phyloP scores from a whole-genome alignment of 2,113 vertebrate species.

The Ia io region DNA sequence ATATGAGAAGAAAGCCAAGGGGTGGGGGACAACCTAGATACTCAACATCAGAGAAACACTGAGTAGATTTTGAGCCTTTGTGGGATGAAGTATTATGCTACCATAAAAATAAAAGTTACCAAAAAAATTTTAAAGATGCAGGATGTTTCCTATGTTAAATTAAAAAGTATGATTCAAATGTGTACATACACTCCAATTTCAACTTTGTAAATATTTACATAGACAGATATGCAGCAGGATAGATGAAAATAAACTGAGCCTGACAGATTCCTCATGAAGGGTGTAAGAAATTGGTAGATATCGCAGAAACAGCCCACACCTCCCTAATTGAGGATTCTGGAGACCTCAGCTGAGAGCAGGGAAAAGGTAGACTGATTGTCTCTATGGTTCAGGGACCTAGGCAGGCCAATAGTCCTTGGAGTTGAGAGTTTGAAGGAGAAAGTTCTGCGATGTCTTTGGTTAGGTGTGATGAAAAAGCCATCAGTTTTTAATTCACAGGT shows the following conservation, averaged over 20 bases:
- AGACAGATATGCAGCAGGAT: background rate
- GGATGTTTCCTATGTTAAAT: background rate
- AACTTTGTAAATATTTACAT: background rate
- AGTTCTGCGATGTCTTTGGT: background rate
- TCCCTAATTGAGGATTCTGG: background rate
- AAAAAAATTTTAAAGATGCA: background rate
- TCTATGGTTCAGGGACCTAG: background rate
- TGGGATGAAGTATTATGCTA: background rate
- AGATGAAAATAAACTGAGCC: background rate
- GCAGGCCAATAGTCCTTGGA: background rate
- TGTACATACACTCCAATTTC: background rate
- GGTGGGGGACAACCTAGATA: background rate
- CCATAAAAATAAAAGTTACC: background rate
- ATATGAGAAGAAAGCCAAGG: background rate
- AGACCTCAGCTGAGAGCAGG: background rate
- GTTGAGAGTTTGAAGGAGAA: background rate
- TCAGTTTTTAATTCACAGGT: background rate
- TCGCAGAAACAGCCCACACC: background rate
- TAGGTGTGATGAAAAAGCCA: background rate
- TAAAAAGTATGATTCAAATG: background rate
- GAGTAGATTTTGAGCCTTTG: background rate
- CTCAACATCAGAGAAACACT: background rate
- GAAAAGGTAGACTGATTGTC: background rate
- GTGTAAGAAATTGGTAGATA: background rate
- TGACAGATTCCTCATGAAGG: background rate